Conservation (phyloP, 2,113 vertebrate species). For the Natator depressus region DNA sequence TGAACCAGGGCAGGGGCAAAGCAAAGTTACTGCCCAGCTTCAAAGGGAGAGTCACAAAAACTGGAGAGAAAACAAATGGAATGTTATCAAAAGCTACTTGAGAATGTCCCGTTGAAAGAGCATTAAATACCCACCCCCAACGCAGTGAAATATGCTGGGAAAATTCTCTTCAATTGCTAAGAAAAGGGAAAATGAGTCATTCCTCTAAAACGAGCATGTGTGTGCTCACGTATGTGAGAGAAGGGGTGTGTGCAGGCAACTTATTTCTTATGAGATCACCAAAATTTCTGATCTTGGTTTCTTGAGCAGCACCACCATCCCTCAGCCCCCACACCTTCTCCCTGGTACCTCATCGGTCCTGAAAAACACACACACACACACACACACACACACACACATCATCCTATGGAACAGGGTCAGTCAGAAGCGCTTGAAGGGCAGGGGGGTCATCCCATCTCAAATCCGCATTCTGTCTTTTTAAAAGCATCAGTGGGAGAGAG, state of each 20-base stretch:
- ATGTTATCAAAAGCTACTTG: conserved; percentile 18
- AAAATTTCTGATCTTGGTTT: background rate
- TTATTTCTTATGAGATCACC: background rate
- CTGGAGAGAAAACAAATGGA: conserved; percentile 18
- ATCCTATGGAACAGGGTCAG: background rate
- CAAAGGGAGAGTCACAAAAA: background rate
- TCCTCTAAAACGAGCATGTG: accelerated
- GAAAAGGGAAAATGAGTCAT: background rate
- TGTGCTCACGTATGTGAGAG: background rate
- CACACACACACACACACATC: background rate
- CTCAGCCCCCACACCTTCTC: background rate
- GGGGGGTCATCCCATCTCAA: background rate
- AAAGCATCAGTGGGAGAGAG: background rate
- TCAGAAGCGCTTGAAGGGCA: background rate
- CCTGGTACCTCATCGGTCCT: background rate
- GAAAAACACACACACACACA: accelerated
- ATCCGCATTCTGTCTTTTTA: background rate
- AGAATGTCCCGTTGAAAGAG: background rate
- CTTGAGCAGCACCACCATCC: background rate
- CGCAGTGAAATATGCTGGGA: background rate
- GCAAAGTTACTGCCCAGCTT: background rate
- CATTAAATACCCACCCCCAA: background rate
- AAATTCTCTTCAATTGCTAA: background rate
- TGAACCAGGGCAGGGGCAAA: background rate
- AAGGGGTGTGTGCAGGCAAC: background rate